Evolutionary conservation across 2,113 vertebrate species (phyloP), one percentile per base, ranked within the genome.

Genomic region (Laticauda colubrina): DNA sequence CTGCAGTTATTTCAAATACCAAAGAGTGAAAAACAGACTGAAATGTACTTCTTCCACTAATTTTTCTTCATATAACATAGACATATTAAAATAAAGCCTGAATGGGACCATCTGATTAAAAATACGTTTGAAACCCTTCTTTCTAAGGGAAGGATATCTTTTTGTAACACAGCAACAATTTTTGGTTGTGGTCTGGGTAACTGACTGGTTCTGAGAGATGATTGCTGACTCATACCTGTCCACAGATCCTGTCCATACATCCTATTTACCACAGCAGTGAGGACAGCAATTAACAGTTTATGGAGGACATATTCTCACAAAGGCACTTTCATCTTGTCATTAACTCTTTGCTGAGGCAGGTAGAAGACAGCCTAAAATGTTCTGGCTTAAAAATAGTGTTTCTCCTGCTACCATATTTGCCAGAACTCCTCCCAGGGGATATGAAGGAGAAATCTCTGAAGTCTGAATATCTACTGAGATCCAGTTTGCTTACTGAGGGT

Each of bases 41-140:
- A 95, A 95, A 91, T 91, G 96, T 93, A 93, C 87, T 95, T 94
- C 94, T 96, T 95, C 93, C 91, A 90, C 87, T 96, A 96, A 95
- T 95, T 93, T 91, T 75, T 87, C 88, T 94, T 95, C 93, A 96
- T 81, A 81, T 81, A 96, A 97, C 26, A 88, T 34, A 85, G 61
- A 93, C 51, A 85, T 94, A 93, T 92, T 94, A 95, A 89, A 95
- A 89, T 94, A 95, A 96, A 94, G 91, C 94, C 94, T 93, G 94
- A 81, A 92, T 96, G 95, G 93, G 89, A 95, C 93, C 91, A 95
- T 85, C 81, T 92, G 91, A 24, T 92, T 91, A 92, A 6, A 95
- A 90, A 89, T n/a, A 94, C 87, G 91, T 95, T 92, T 86, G 95
- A 69, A 24, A 59, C 85, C 90, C 4, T 90, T 95, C 61, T 90